Base-by-base conservation (phyloP, 2,113 vertebrate genomes). In the Halichoerus grypus region DNA sequence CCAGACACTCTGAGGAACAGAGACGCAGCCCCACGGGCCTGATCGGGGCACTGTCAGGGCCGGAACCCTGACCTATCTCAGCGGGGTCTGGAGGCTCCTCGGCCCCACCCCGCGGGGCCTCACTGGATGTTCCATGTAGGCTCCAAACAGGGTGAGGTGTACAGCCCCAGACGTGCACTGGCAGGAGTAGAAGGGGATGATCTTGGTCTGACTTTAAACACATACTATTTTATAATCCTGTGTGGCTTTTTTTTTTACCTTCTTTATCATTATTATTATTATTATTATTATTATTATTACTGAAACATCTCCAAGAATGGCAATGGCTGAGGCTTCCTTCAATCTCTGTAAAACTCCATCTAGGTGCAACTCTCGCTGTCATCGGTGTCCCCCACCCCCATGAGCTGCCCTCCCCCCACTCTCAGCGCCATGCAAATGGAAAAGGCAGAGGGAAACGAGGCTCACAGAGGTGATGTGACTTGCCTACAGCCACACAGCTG, bases 381-480 rank as follows among this genome's bases (percentile, higher is more conserved):
- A 46, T 55, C 57, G 12, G 49, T 59, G 15, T 26, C 51, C 69
- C 9, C 28, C 15, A 18, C 15, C 49, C 55, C 74, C 1, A 1
- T 55, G 51, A 49, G 53, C 88, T 59, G 12, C 19, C 36, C 7
- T 22, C 42, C 7, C n/a, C 42, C 53, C 69, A 92, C 11, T 13
- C 53, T 39, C 16, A 9, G 49, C 2, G 0, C 67, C 42, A 15
- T 49, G 31, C 59, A 46, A 16, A 49, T 28, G 11, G 55, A 42
- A 69, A 69, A 21, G 49, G 42, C 57, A 71, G 69, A 53, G 67
- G 49, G 15, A 81, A 53, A n/a, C 0, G 0, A 57, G 31, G 19
- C 39, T 91, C 4, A 0, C 1, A 15, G 33, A 80, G 39, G 19
- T 10, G 21, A 4, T 0, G 0, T 57, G 49, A 72, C 61, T 51